Conservation (phyloP, 2,113 vertebrate species). For the Corythoichthys haematopterus region DNA sequence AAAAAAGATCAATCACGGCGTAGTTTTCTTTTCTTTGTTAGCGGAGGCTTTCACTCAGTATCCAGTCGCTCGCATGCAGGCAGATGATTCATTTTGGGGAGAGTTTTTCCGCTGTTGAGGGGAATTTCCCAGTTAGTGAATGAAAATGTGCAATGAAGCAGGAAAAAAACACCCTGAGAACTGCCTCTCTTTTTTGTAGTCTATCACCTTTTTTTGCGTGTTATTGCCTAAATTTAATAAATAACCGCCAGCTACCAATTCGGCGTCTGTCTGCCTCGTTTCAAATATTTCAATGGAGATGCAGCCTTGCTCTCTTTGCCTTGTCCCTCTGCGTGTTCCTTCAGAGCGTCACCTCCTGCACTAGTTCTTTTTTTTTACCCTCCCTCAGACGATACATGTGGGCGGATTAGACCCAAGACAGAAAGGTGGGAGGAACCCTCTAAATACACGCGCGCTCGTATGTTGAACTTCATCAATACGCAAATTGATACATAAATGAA, state of each 20-base stretch:
- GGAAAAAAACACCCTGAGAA: slow-evolving; percentile 37
- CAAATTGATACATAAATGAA: neutral
- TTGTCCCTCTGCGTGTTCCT: slow-evolving; percentile 56
- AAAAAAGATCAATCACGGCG: slow-evolving; percentile 55
- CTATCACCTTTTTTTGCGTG: slow-evolving; percentile 51
- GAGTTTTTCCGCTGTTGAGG: neutral
- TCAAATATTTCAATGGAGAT: slow-evolving; percentile 62
- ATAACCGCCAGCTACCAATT: slow-evolving; percentile 44
- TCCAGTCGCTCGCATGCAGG: slow-evolving; percentile 62
- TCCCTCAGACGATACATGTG: slow-evolving; percentile 70
- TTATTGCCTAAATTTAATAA: slow-evolving; percentile 56
- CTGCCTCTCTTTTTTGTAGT: slow-evolving; percentile 10
- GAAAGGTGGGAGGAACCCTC: slow-evolving; percentile 58
- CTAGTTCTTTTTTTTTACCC: slow-evolving; percentile 34
- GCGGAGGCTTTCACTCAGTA: slow-evolving; percentile 45
- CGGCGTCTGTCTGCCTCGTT: slow-evolving; percentile 50
- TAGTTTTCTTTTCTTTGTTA: slow-evolving; percentile 52
- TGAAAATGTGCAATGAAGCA: slow-evolving; percentile 39
- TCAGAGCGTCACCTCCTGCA: slow-evolving; percentile 69
- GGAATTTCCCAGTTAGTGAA: neutral
- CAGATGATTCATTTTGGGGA: slow-evolving; percentile 18
- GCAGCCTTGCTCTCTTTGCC: slow-evolving; percentile 53
- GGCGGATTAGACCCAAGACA: slow-evolving; percentile 67
- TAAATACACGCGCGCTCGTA: slow-evolving; percentile 24
- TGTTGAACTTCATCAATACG: slow-evolving; percentile 48